Base-by-base conservation (phyloP, 1,140 invertebrate species). In the Drosophila pandora region DNA sequence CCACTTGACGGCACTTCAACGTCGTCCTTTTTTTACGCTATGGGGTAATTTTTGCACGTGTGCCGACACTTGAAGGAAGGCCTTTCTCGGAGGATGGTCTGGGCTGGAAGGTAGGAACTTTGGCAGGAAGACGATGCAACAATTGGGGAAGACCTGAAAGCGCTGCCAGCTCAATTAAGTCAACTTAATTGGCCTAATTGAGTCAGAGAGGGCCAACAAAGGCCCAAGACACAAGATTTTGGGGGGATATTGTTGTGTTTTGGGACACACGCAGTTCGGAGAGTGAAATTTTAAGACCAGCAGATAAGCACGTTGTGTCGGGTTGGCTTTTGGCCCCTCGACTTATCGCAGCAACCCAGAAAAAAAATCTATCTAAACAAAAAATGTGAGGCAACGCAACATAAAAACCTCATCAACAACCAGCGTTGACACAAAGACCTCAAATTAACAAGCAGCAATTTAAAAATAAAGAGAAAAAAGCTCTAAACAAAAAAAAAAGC, bases 121-220 rank as follows among this genome's bases (percentile, higher is more conserved):
- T 34, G 13, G 12, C 3, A 39, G 59, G 13, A 74, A 64, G 32
- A 53, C 39, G 71, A 34, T 55, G 63, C 63, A 45, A 58, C 65
- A 84, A 75, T 75, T 56, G 80, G 58, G 60, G 76, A 61, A 74
- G 57, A 61, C 75, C 63, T 67, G 49, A 56, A 67, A 74, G 77
- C 59, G 74, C 74, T 56, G 60, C 79, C 81, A 79, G 75, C 82
- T 81, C 82, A 87, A 87, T 87, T 87, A 87, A 82, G 62, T 62
- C 75, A 82, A 71, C 83, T 70, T 88, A 87, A 87, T 87, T 88
- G 83, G 74, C 83, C 78, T 87, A 87, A 87, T 87, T 87, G 82
- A 87, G 78, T 82, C 65, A 69, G 70, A 81, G 77, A 81, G 77
- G 84, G 71, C 49, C 52, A 74, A 62, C 58, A 70, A 70, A 70